Conservation (phyloP, 2,797 vertebrate species). For the Lepus oiostolus region DNA sequence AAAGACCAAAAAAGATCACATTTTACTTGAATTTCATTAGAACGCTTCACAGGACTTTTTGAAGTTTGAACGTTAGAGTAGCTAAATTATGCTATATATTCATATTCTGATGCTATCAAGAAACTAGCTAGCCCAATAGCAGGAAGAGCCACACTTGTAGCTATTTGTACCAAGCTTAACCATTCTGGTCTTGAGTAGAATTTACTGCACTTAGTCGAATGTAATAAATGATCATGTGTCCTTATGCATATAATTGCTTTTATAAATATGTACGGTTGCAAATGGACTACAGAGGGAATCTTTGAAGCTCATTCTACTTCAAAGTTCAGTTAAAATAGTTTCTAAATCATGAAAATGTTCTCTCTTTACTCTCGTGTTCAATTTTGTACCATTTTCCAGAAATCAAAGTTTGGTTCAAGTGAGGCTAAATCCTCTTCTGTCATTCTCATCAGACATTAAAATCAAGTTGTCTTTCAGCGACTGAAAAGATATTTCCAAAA, state of each 20-base stretch:
- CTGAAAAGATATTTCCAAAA: conserved; percentile 34
- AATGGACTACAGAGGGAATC: conserved; percentile 14
- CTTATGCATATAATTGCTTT: conserved; percentile 55
- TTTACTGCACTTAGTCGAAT: conserved; percentile 26
- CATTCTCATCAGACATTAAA: conserved; percentile 37
- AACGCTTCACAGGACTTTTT: not conserved
- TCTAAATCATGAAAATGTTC: conserved; percentile 38
- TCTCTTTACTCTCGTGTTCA: conserved; percentile 5
- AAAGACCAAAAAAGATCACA: not conserved
- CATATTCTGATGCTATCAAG: not conserved
- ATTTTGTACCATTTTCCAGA: conserved; percentile 28
- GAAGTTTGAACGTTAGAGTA: conserved; percentile 28
- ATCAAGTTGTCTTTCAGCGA: conserved; percentile 35
- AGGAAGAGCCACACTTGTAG: not conserved
- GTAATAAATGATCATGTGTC: conserved; percentile 30
- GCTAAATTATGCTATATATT: not conserved
- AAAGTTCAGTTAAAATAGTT: conserved; percentile 31
- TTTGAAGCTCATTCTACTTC: conserved; percentile 58
- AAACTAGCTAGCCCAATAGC: not conserved
- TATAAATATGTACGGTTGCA: conserved; percentile 38
- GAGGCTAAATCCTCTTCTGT: not conserved
- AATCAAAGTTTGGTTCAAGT: conserved; percentile 39
- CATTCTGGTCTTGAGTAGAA: conserved; percentile 47
- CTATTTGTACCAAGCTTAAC: conserved; percentile 49
- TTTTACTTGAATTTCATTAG: conserved; percentile 26